Base-by-base conservation (phyloP, 2,797 vertebrate genomes). In the Pangasius djambal region DNA sequence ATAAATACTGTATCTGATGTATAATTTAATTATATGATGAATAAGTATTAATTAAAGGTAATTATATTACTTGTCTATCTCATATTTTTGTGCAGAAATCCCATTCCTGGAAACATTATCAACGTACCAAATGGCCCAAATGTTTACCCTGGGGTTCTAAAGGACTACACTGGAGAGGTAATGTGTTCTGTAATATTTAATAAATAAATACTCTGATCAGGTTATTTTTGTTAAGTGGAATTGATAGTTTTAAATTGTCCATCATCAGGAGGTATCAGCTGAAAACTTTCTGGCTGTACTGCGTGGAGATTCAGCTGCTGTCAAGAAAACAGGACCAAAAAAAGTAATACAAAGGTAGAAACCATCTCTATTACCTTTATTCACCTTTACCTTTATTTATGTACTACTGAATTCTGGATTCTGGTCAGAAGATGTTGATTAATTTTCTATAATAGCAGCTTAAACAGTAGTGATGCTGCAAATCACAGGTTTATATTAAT, bases 141-240 rank as follows among this genome's bases (percentile, higher is more conserved):
- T n/a, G 65, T 89, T 50, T 86, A 89, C 67, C 88, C 88, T 0
- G 88, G 88, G 12, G 88, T 89, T 72, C 1, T 94, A 94, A 88
- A 95, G 4, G 1, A 93, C 94, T 3, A 92, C 91, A 91, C 94
- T 93, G 63, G 25, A 86, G 87, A 93, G 93, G 59, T 91, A 74
- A 74, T 25, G 37, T 15, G 28, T 40, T 13, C 52, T 83, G 65
- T 20, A 22, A 37, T 7, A 40, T 6, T 1, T 15, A 78, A 40
- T 12, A n/a, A 25, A 69, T 87, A 22, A 40, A 72, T 48, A n/a
- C 28, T 65, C 16, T 37, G 16, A 37, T 34, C 18, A 22, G 67
- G 13, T 34, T 6, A 70, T 69, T 16, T 31, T 67, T 70, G 1
- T 70, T 6, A 6, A 34, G 31, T 70, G 31, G 31, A 37, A 37